These are phyloP conservation scores for Trochalopteron elliotii DNA, from an alignment of 2,113 vertebrate genomes.

Conservation along the genomic window DNA sequence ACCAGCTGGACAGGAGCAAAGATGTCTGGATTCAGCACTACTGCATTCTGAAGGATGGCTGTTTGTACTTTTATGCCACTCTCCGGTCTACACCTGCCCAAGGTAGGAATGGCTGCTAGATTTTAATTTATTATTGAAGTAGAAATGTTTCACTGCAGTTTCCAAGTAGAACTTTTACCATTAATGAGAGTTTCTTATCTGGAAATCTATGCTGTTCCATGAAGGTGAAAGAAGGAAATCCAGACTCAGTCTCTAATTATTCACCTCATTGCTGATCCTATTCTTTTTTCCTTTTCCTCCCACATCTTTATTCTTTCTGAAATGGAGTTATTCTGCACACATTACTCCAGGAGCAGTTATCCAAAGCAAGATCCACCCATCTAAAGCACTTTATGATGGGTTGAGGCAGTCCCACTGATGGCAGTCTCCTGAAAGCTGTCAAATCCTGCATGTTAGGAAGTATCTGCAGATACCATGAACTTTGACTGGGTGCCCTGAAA, in stretches of 20 bases:
- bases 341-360: background rate
- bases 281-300: background rate
- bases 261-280: background rate
- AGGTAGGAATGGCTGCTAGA: slow-evolving; percentile 63
- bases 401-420: background rate
- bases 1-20: slow-evolving; percentile 80
- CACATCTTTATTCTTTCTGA: background rate
- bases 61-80: slow-evolving; percentile 85
- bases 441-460: background rate
- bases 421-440: background rate
- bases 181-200: background rate
- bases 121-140: background rate
- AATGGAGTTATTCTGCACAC: background rate
- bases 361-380: background rate
- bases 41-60: slow-evolving; percentile 88
- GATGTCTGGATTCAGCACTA: slow-evolving; percentile 85
- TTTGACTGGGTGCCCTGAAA: background rate
- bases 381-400: background rate
- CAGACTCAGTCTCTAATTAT: background rate
- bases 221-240: background rate
- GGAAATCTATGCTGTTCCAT: background rate
- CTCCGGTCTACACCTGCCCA: slow-evolving; percentile 85
- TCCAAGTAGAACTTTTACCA: background rate
- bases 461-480: background rate
- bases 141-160: background rate